Evolutionary conservation across 2,113 vertebrate genomes (phyloP).

Genomic region (Saccopteryx bilineata): DNA sequence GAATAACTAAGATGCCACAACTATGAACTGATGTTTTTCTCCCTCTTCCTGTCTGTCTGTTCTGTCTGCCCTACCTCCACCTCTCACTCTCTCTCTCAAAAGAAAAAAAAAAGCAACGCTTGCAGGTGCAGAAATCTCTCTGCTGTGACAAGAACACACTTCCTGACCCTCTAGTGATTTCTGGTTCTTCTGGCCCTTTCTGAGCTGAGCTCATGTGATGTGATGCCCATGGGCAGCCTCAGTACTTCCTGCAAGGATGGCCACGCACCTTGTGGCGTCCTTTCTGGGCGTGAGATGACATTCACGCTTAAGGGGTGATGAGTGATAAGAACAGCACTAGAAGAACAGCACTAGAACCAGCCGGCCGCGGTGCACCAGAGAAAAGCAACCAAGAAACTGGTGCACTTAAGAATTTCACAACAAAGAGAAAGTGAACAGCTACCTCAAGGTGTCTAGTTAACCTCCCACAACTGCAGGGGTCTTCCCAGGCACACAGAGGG

Average conservation of each 20-base stretch:
- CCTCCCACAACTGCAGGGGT: background rate
- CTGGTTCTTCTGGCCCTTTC: background rate
- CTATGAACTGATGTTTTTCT: too few relatives aligned
- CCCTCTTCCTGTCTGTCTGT: too few relatives aligned
- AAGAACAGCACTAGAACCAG: accelerated
- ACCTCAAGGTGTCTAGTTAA: accelerated
- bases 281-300: accelerated
- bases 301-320: accelerated
- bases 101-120: too few relatives aligned
- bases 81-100: too few relatives aligned
- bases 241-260: accelerated
- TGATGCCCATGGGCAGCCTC: accelerated
- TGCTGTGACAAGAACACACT: accelerated
- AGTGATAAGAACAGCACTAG: accelerated
- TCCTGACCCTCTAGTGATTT: background rate
- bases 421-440: accelerated
- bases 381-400: accelerated
- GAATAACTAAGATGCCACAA: too few relatives aligned
- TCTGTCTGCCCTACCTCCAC: too few relatives aligned
- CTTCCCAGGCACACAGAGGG: background rate
- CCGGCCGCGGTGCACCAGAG: accelerated
- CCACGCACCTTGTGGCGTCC: accelerated
- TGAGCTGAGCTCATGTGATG: accelerated
- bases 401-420: accelerated
- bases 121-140: background rate